Percentiles rank a stretch among this genome's conserved stretches.
These are phyloP conservation scores for Myioborus melanocephalus DNA, from an alignment of 2,797 vertebrate genomes.

Conservation along the genomic window DNA sequence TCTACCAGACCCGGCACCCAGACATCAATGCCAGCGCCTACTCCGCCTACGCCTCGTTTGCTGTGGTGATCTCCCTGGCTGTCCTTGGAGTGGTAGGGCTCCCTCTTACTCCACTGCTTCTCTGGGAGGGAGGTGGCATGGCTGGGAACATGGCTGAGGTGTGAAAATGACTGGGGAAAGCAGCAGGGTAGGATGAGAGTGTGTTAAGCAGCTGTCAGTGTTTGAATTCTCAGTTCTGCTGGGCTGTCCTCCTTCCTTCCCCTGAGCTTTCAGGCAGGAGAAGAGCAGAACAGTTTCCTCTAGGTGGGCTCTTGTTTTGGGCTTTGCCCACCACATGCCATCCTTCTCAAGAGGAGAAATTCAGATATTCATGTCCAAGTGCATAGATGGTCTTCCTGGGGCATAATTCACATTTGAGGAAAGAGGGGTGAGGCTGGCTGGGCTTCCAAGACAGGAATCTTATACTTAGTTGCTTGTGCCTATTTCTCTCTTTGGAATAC, in stretches of 20 bases:
- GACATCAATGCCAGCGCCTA: conserved; percentile 84
- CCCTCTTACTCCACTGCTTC: not conserved
- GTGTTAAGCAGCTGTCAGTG: not conserved
- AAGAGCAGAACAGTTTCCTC: not conserved
- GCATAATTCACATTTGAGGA: not conserved
- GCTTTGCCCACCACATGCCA: not conserved
- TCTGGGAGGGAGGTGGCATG: not conserved
- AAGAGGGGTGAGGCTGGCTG: not conserved
- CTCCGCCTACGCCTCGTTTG: conserved; percentile 79
- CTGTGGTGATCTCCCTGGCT: conserved; percentile 77
- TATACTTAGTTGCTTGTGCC: not conserved
- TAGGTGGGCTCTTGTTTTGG: not conserved
- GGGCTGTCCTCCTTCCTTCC: not conserved
- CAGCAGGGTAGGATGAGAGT: not conserved
- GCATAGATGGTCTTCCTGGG: not conserved
- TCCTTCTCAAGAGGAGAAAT: not conserved
- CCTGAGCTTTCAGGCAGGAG: not conserved
- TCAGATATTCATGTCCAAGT: not conserved
- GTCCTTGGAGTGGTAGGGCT: conserved; percentile 81
- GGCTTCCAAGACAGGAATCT: not conserved
- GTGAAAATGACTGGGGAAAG: not conserved
- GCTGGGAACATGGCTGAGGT: not conserved
- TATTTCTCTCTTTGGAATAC: not conserved
- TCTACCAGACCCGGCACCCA: conserved; percentile 82
- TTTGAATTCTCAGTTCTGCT: not conserved